Evolutionary conservation across 1,140 invertebrate species (phyloP), one percentile per base, ranked within the genome.

Genomic region (Daktulosphaira vitifoliae): DNA sequence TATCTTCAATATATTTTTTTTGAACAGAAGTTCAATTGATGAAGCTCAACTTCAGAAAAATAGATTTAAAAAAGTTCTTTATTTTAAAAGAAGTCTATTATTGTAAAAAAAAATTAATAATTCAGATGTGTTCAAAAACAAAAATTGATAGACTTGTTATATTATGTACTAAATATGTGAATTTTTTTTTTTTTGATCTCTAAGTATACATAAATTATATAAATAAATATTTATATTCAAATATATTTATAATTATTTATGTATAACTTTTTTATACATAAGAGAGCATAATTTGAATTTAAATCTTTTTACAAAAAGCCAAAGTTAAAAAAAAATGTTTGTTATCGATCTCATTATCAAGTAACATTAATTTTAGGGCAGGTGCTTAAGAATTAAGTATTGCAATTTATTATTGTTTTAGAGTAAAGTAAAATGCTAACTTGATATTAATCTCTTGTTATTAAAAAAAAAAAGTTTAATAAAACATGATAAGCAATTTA

Each of bases 111-210:
- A 62, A 48, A 26, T 62, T 62, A 62, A 62, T 62, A 62, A 62
- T 62, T 62, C 42, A 46, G 56, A 62, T 62, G 56, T 62, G 56
- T 62, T 62, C 56, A 62, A 62, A n/a, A n/a, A 48, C 25, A 48
- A 62, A 62, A 48, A 46, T 59, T 48, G 56, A 62, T 59, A 59
- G 56, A 62, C 56, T 62, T 62, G 26, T 62, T 62, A 46, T 59
- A n/a, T 33, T 11, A 11, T 46, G 11, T 54, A 54, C 16, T 39
- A 56, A 39, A 23, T 59, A 20, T 7, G 23, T 39, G 22, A 22
- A 37, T 39, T 37, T 22, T 8, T 42, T 62, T 62, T 62, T 62
- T 62, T 62, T 62, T 62, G 56, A 62, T 62, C 56, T 62, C 56
- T n/a, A 29, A 18, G n/a, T 33, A 33, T 33, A 33, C 11, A 33